phyloP scores from a whole-genome alignment of 2,797 vertebrate genomes.

The Sebastes miniatus region DNA sequence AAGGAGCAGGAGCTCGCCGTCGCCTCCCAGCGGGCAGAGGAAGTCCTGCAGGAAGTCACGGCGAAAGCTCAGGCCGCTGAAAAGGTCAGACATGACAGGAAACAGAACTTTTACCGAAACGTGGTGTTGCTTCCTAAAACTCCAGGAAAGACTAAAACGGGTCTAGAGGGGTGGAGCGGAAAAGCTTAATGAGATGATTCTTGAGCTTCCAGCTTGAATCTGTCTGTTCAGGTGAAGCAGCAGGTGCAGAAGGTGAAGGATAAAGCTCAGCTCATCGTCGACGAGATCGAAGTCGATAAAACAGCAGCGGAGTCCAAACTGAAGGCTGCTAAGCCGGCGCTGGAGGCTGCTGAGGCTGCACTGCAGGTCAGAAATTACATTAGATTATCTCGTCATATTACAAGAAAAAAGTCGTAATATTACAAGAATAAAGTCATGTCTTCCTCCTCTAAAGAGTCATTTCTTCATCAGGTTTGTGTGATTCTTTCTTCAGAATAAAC shows the following conservation, averaged over 20 bases:
- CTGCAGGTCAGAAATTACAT: slow-evolving; percentile 75
- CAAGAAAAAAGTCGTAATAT: too few species aligned
- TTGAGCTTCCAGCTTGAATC: too few species aligned
- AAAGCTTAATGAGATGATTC: too few species aligned
- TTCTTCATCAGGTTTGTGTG: too few species aligned
- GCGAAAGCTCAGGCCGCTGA: slow-evolving; percentile 85
- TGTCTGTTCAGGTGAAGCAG: slow-evolving; percentile 76
- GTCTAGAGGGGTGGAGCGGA: too few species aligned
- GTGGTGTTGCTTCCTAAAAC: too few species aligned
- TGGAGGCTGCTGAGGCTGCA: slow-evolving; percentile 83
- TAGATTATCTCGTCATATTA: too few species aligned
- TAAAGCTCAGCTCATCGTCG: slow-evolving; percentile 87
- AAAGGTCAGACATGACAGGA: slow-evolving; percentile 41
- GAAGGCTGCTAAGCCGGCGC: slow-evolving; percentile 85
- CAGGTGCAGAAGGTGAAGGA: slow-evolving; percentile 90
- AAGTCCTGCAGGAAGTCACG: slow-evolving; percentile 83
- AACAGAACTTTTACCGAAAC: too few species aligned
- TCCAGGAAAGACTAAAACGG: too few species aligned
- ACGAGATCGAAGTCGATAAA: slow-evolving; percentile 87
- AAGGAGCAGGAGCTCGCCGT: slow-evolving; percentile 85
- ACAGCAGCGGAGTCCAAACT: slow-evolving; percentile 83
- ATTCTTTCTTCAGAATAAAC: too few species aligned
- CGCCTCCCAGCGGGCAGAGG: slow-evolving; percentile 83
- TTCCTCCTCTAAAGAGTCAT: too few species aligned
- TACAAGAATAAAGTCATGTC: too few species aligned